Percentiles rank a stretch among this genome's conserved stretches.
Conservation (phyloP, 1,140 invertebrate genomes). For the Stratiolaelaps scimitus region DNA sequence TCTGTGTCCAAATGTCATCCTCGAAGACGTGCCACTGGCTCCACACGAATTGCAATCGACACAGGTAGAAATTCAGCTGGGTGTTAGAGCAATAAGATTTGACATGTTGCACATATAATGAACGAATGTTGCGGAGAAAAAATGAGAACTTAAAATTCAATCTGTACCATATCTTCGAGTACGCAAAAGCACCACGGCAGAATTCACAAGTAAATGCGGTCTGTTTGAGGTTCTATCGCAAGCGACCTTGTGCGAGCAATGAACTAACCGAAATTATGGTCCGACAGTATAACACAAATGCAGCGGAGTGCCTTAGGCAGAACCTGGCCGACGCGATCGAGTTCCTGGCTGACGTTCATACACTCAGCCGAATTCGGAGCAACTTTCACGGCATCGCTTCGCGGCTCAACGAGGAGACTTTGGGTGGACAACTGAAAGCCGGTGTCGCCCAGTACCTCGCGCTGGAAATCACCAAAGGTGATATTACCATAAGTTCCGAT, state of each 20-base stretch:
- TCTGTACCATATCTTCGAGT: no score
- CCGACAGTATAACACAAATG: constrained; percentile 54
- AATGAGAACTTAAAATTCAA: not conserved
- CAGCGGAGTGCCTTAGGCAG: constrained; percentile 79
- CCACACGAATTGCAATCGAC: constrained; percentile 28
- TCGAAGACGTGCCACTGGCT: constrained; percentile 43
- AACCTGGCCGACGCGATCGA: constrained; percentile 87
- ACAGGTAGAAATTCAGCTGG: constrained; percentile 14
- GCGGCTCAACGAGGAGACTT: constrained; percentile 78
- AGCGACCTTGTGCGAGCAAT: constrained; percentile 1
- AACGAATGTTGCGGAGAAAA: not conserved
- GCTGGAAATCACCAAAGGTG: constrained; percentile 71
- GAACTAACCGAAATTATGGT: constrained; percentile 24
- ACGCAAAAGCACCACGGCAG: no score
- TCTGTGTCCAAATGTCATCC: constrained; percentile 51
- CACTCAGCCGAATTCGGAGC: constrained; percentile 87
- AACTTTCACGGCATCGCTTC: constrained; percentile 61
- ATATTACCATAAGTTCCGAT: no score
- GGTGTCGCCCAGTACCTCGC: constrained; percentile 87
- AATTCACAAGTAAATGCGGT: not conserved
- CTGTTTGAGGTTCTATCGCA: not conserved
- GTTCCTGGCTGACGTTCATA: constrained; percentile 89
- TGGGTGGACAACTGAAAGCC: constrained; percentile 86
- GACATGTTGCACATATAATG: constrained; percentile 30
- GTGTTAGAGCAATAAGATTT: no score